Conservation (phyloP, 2,797 vertebrate species). For the Leucoraja ocellata region DNA sequence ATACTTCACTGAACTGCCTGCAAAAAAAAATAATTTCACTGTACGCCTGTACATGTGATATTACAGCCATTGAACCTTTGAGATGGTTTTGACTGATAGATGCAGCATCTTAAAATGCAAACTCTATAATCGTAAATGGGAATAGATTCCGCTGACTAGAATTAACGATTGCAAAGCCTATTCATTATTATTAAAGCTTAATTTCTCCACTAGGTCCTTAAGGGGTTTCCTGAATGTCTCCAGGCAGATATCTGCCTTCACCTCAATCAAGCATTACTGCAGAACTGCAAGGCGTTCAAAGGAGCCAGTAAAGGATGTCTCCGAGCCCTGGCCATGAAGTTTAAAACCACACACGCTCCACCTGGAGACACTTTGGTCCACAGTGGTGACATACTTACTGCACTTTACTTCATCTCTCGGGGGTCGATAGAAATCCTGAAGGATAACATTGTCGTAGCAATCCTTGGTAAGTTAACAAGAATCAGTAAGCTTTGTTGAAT, state of each 20-base stretch:
- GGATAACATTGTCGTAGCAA: conserved; percentile 94
- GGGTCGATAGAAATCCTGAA: conserved; percentile 97
- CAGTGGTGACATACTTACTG: conserved; percentile 85
- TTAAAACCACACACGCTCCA: conserved; percentile 90
- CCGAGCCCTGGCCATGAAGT: conserved; percentile 92
- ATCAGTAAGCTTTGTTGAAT: conserved; percentile 16
- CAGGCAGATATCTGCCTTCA: conserved; percentile 98
- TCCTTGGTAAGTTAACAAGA: conserved; percentile 73
- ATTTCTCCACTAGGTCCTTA: conserved; percentile 74
- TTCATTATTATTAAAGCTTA: conserved; percentile 34
- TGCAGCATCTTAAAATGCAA: background rate
- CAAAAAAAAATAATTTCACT: too few species aligned
- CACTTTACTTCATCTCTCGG: conserved; percentile 89
- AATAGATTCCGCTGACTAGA: background rate
- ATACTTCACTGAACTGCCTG: too few species aligned
- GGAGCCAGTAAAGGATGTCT: conserved; percentile 96
- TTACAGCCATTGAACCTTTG: too few species aligned
- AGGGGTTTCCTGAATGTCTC: conserved; percentile 97
- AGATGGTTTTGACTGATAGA: background rate
- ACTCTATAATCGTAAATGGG: background rate
- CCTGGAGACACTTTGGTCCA: conserved; percentile 96
- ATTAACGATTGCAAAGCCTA: background rate
- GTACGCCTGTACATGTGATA: too few species aligned
- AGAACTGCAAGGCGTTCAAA: conserved; percentile 87
- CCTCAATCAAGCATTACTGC: conserved; percentile 83